Conservation (phyloP, 2,797 vertebrate species). For the Paedocypris micromegethes region DNA sequence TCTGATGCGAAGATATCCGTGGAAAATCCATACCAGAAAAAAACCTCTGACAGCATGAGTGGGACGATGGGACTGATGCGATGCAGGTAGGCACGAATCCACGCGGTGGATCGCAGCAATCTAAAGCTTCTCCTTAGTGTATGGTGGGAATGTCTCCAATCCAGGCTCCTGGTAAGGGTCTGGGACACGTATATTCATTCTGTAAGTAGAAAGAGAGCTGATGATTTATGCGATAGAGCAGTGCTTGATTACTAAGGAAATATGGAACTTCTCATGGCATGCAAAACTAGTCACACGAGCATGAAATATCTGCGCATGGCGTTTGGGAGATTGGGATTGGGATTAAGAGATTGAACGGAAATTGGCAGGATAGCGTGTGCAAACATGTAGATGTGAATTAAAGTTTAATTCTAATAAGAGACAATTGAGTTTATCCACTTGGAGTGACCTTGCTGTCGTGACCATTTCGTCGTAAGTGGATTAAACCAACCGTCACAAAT, state of each 20-base stretch:
- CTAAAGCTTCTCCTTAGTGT: slow-evolving; percentile 56
- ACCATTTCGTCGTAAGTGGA: slow-evolving; percentile 47
- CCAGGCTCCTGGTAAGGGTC: slow-evolving; percentile 74
- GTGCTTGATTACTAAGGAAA: not conserved
- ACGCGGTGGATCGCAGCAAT: slow-evolving; percentile 38
- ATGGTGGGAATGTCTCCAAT: slow-evolving; percentile 70
- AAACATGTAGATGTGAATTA: slow-evolving; percentile 50
- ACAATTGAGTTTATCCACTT: slow-evolving; percentile 37
- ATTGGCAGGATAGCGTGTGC: slow-evolving; percentile 13
- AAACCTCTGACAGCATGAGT: slow-evolving; percentile 14
- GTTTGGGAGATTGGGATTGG: not conserved
- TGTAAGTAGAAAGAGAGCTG: slow-evolving; percentile 49
- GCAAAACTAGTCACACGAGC: too few relatives aligned
- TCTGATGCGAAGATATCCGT: not conserved
- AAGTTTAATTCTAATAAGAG: slow-evolving; percentile 15
- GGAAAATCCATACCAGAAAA: slow-evolving; percentile 11
- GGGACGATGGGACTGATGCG: slow-evolving; percentile 26
- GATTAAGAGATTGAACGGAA: slow-evolving; percentile 8
- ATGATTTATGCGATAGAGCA: not conserved
- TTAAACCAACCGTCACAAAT: slow-evolving; percentile 38
- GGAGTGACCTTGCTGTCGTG: slow-evolving; percentile 41
- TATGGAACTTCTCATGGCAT: too few relatives aligned
- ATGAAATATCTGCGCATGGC: too few relatives aligned
- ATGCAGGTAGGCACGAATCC: slow-evolving; percentile 34
- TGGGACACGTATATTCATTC: slow-evolving; percentile 74